These are phyloP conservation scores for Cremastinae sp. DNA, from an alignment of 2,888 invertebrate genomes.

Conservation along the genomic window DNA sequence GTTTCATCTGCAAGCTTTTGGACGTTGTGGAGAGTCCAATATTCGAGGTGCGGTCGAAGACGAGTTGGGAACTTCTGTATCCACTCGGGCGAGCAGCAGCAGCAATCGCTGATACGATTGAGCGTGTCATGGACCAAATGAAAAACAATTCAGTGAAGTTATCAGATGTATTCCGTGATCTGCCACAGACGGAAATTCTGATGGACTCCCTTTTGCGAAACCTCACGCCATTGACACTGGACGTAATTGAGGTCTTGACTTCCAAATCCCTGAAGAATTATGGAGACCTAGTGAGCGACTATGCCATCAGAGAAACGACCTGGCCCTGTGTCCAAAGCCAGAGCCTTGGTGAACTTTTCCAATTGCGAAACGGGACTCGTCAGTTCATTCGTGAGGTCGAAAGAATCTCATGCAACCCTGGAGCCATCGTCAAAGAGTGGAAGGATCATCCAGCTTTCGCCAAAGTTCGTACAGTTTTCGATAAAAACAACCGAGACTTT, in stretches of 20 bases:
- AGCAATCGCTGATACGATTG: conserved; percentile 68
- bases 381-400: conserved; percentile 80
- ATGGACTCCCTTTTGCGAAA: conserved; percentile 68
- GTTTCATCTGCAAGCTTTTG: conserved; percentile 73
- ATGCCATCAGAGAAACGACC: conserved; percentile 78
- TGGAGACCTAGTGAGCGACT: conserved; percentile 79
- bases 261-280: conserved; percentile 66
- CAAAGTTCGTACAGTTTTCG: conserved; percentile 64
- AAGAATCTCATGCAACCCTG: conserved; percentile 80
- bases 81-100: conserved; percentile 71
- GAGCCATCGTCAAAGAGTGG: conserved; percentile 81
- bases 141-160: conserved; percentile 64
- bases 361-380: conserved; percentile 72
- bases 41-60: conserved; percentile 67
- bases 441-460: conserved; percentile 68
- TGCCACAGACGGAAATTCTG: conserved; percentile 72
- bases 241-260: conserved; percentile 68
- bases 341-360: conserved; percentile 78
- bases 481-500: conserved; percentile 59
- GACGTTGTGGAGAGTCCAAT: conserved; percentile 71
- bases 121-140: conserved; percentile 70
- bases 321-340: conserved; percentile 81
- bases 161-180: conserved; percentile 63
- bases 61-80: conserved; percentile 68
- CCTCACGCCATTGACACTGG: conserved; percentile 69